Base-by-base conservation (phyloP, 2,113 vertebrate genomes). In the Embiotoca jacksoni region DNA sequence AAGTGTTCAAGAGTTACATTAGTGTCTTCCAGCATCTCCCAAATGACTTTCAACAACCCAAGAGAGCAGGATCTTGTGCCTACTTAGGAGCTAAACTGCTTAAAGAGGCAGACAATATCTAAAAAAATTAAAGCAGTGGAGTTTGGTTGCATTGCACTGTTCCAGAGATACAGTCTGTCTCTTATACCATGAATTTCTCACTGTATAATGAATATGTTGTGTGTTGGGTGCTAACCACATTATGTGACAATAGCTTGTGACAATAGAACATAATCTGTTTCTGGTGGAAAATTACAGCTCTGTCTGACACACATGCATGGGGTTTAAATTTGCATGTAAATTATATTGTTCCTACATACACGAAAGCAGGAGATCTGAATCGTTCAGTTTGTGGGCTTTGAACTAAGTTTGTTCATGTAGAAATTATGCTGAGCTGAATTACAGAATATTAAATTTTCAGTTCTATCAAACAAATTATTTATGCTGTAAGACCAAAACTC, bases 31-130 rank as follows among this genome's bases (percentile, higher is more conserved):
- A 55, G 32, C 5, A 63, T 57, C 52, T 67, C 15, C 46, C 23
- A 14, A 80, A 80, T 63, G n/a, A 41, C 60, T 62, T 37, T 77
- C 55, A 79, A 75, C 37, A 66, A 55, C 55, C 47, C 10, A 5
- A 23, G n/a, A 78, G 7, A 79, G 53, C 31, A 63, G 53, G 6
- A 44, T 23, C 15, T 44, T 35, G 47, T 49, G 39, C 37, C 64
- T 35, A 47, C 9, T 53, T 64, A 53, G 35, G 8, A 31, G 57
- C 4, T 32, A 39, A 36, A 0, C 37, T 68, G 41, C 31, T 41
- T n/a, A 6, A 23, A 7, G 35, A 58, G 31, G 35, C 30, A 64
- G 52, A 23, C 23, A 23, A 23, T 23, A 23, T 23, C 23, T 23
- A 23, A 23, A 23, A 23, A 23, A 23, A 23, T 23, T 23, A 23